Base-by-base conservation (phyloP, 2,888 invertebrate species). In the Carpatolechia fugitivella region DNA sequence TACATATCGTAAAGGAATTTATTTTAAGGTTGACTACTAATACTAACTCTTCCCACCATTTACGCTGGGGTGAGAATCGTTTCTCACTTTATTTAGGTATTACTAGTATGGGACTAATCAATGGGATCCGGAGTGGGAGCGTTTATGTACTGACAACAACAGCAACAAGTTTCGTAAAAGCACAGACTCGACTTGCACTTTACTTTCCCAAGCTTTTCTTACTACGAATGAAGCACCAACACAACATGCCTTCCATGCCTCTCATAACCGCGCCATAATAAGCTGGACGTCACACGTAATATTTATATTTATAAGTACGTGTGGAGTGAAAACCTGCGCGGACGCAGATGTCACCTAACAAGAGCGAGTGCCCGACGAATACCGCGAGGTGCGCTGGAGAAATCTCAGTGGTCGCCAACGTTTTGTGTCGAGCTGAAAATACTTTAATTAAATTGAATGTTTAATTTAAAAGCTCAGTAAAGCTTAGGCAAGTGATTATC, bases 291-390 rank as follows among this genome's bases (percentile, higher is more conserved):
- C 8, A 44, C 41, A 44, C 13, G 14, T 38, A 14, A 38, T 13
- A 14, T 16, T 48, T 29, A 41, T 41, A 41, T 40, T 16, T 40
- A 54, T 55, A 56, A 41, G 66, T 66, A 62, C 67, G 65, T 65
- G 62, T 61, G 57, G 62, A 75, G 82, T 78, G 82, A 83, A 82
- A 83, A 60, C 70, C 66, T 66, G 77, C 74, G 67, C 74, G 66
- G 60, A 66, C 72, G 72, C 76, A 74, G 79, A 79, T 75, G 78
- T 80, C 74, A 74, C 70, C 76, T 79, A 80, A 80, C 80, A 80
- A 82, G 80, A 79, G 76, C 74, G 74, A 75, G 78, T 79, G 82
- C 78, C 80, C 76, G 68, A 77, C 75, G 80, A 81, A 80, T 82
- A 80, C 80, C 78, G 66, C 74, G 75, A 74, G 72, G 74, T 71